Conservation (phyloP, 2,113 vertebrate species). For the Thermophis baileyi region DNA sequence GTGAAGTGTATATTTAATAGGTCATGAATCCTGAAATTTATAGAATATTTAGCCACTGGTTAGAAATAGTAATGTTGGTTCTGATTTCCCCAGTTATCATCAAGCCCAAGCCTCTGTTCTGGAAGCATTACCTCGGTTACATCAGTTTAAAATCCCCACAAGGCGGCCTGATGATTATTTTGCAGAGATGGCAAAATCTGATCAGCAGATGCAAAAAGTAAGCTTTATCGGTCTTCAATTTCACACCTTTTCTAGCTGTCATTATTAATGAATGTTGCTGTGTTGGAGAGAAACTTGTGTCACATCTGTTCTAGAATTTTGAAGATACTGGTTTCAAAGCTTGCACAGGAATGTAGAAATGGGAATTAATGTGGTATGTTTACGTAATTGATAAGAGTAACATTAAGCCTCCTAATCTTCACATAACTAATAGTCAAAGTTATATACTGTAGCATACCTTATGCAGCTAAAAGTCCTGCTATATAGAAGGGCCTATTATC, state of each 20-base stretch:
- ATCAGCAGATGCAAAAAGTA: conserved; percentile 99
- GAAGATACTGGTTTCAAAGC: not conserved
- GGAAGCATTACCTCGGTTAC: conserved; percentile 79
- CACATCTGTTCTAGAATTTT: not conserved
- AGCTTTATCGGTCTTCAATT: not conserved
- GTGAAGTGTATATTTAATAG: not conserved
- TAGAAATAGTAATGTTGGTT: not conserved
- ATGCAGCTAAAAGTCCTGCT: not conserved
- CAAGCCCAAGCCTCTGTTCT: conserved; percentile 92
- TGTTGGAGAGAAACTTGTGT: not conserved
- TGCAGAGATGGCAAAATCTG: conserved; percentile 97
- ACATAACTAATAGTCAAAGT: not conserved
- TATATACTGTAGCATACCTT: not conserved
- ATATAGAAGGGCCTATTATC: not conserved
- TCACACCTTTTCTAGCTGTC: not conserved
- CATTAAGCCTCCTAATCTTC: not conserved
- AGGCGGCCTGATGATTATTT: conserved; percentile 94
- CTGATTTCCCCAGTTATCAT: conserved; percentile 75
- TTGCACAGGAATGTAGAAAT: not conserved
- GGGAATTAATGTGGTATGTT: not conserved
- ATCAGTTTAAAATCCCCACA: conserved; percentile 76
- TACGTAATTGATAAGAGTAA: not conserved
- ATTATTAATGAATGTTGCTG: not conserved
- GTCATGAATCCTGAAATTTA: not conserved
- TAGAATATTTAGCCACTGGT: not conserved